Base-by-base conservation (phyloP, 2,113 vertebrate genomes). In the Neofelis nebulosa region DNA sequence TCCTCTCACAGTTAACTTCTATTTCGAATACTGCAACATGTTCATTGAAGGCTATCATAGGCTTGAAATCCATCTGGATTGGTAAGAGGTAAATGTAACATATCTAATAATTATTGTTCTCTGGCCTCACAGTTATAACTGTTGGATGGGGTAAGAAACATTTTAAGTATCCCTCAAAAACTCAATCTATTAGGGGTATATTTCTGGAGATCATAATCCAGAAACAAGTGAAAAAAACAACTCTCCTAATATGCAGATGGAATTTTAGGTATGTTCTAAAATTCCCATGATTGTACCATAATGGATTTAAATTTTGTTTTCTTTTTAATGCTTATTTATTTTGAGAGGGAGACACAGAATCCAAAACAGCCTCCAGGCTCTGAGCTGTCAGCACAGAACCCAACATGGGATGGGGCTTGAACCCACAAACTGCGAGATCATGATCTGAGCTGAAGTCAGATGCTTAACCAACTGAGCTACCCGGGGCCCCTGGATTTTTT, bases 141-240 rank as follows among this genome's bases (percentile, higher is more conserved):
- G 23, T 71, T 66, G 41, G 23, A 83, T 94, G 11, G 50, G 33
- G 45, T 33, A 89, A 93, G 38, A 91, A 38, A 88, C 50, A 31
- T 91, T 90, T 91, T 84, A 94, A 87, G 57, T 81, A 69, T 68
- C 16, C 7, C 38, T 36, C 63, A 66, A 19, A 84, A 36, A 94
- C 83, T 29, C 89, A 87, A 1, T 95, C 45, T 29, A 66, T 90
- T 94, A 65, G 50, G 57, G 57, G 27, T 76, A 29, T 79, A 21
- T 92, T 94, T 89, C 57, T 87, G 63, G 80, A 87, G 73, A 82
- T 96, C 25, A 48, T 87, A 97, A 80, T 91, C 23, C 21, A 82
- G 87, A 94, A 79, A 55, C 41, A 93, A 79, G 18, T 63, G 6
- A 73, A 55, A 84, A 85, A 85, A 48, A 76, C 29, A 50, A 25